phyloP scores from a whole-genome alignment of 2,797 vertebrate species.

The Hapalemur alaotrensis region DNA sequence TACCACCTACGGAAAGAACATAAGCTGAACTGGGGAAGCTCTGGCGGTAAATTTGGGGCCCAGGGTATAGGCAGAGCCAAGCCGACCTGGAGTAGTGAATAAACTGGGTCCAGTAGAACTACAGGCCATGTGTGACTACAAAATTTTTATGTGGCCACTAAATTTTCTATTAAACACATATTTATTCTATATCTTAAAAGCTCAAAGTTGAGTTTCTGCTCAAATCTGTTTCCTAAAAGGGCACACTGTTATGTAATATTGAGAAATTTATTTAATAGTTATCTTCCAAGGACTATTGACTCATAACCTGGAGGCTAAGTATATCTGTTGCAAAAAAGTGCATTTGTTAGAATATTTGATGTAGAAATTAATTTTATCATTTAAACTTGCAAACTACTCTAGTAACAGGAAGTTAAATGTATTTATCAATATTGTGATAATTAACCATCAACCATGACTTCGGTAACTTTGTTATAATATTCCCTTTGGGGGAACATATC shows the following conservation, averaged over 20 bases:
- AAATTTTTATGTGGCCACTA: background rate
- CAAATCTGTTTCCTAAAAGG: background rate
- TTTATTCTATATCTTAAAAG: background rate
- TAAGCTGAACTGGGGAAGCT: background rate
- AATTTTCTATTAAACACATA: background rate
- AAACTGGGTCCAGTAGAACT: background rate
- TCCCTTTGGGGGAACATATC: background rate
- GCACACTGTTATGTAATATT: background rate
- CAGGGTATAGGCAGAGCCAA: background rate
- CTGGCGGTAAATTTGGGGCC: background rate
- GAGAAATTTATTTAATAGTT: background rate
- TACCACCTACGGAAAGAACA: background rate
- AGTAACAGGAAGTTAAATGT: background rate
- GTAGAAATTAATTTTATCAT: background rate
- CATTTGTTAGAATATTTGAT: background rate
- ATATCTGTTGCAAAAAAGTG: background rate
- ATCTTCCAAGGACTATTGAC: background rate
- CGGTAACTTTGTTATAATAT: background rate
- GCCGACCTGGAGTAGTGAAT: background rate
- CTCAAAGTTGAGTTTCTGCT: background rate
- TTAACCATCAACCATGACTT: background rate
- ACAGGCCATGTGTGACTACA: background rate
- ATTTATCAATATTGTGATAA: background rate
- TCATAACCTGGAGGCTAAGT: background rate
- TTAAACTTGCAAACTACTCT: constrained; percentile 28